Evolutionary conservation across 2,113 vertebrate species (phyloP).

Genomic region (Castor canadensis): DNA sequence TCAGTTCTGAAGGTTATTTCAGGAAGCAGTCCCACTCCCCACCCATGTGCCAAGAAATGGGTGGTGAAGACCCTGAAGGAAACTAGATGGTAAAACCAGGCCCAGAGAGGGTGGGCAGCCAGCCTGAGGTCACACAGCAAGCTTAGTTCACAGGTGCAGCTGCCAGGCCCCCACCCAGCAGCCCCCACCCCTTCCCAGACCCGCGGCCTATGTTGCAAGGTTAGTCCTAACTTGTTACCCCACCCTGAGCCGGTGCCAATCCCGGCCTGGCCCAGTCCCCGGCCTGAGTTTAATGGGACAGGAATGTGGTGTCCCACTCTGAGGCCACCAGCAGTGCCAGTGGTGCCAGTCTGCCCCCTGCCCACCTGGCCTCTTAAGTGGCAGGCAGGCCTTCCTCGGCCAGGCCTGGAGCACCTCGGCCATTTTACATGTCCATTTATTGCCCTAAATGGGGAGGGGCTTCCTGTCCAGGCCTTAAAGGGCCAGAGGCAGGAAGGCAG

Average conservation of each 20-base stretch:
- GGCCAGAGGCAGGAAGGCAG: conserved; percentile 74
- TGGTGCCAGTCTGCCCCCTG: not conserved
- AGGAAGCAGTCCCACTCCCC: not conserved
- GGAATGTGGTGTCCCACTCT: conserved; percentile 54
- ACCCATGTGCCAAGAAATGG: not conserved
- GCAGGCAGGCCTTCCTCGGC: not conserved
- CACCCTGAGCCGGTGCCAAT: conserved; percentile 80
- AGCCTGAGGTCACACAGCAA: conserved; percentile 61
- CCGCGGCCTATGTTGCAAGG: conserved; percentile 75
- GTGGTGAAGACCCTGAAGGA: not conserved
- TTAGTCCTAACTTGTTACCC: conserved; percentile 76
- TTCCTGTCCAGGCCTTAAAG: conserved; percentile 79
- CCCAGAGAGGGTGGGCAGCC: conserved; percentile 45
- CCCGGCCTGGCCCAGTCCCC: conserved; percentile 77
- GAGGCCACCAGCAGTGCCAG: not conserved
- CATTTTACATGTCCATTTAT: conserved; percentile 75
- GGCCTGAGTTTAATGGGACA: conserved; percentile 77
- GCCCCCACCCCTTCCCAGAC: conserved; percentile 26
- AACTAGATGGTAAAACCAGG: not conserved
- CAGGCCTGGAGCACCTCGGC: conserved; percentile 51
- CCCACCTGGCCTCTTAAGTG: not conserved
- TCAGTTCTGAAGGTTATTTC: not conserved
- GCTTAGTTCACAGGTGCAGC: conserved; percentile 28
- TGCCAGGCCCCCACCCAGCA: not conserved
- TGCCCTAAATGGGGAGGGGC: conserved; percentile 80